Conservation (phyloP, 1,140 invertebrate species). For the Drosophila leontia region DNA sequence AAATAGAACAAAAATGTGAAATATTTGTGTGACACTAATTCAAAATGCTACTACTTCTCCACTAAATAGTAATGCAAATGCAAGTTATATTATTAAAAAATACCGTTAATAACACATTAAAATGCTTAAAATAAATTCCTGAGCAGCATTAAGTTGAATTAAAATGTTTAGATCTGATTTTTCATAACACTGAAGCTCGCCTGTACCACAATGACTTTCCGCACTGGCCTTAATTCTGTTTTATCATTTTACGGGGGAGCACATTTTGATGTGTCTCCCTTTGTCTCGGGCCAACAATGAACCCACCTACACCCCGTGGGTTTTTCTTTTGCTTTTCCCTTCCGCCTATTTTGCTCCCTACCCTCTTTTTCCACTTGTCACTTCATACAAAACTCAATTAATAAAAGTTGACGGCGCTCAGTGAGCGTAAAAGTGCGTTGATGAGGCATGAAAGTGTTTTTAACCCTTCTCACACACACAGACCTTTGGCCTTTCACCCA, state of each 20-base stretch:
- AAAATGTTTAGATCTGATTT: neutral
- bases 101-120: no score
- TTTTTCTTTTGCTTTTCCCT: neutral
- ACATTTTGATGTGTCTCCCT: conserved; percentile 2
- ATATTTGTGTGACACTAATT: no score
- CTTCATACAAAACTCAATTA: conserved; percentile 71
- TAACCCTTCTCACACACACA: conserved; percentile 49
- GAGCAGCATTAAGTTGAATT: neutral
- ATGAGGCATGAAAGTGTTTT: conserved; percentile 66
- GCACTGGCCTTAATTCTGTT: conserved; percentile 10
- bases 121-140: no score
- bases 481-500: neutral
- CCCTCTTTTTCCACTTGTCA: conserved; percentile 30
- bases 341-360: neutral
- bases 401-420: conserved; percentile 70
- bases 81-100: no score
- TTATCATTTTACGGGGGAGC: conserved; percentile 21
- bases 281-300: conserved; percentile 6
- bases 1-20: no score
- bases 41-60: no score
- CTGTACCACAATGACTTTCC: conserved; percentile 6
- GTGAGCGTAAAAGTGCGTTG: conserved; percentile 66
- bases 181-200: neutral
- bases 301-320: neutral
- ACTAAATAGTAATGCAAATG: no score